Evolutionary conservation across 2,797 vertebrate genomes (phyloP), one percentile per base, ranked within the genome.

Genomic region (Cryptoprocta ferox): DNA sequence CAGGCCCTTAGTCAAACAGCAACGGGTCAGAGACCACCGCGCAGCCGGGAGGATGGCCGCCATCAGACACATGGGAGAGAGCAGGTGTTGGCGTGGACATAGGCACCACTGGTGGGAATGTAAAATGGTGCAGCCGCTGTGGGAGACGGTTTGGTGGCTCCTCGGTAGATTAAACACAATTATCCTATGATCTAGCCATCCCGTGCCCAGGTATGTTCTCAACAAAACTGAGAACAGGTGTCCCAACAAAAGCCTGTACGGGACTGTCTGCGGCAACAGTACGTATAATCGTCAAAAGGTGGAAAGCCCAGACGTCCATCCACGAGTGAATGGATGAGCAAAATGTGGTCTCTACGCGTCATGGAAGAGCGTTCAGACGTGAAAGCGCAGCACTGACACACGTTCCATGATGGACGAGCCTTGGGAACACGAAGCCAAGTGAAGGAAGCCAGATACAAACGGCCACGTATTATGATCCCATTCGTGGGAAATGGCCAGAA

Each of bases 191-290:
- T 24, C 65, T 26, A 53, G 78, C 53, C 18, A 32, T 21, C 18
- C 53, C 26, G 28, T 35, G 24, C 61, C 50, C n/a, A 45, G 86
- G 50, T 50, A 21, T 6, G 11, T 21, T 78, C 19, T 32, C 35
- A 24, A 82, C 80, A 97, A 71, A 76, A 30, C 26, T 61, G 56
- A 15, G 85, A 71, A 6, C 92, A 94, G 83, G 87, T 91, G 89
- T 81, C 82, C 92, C 82, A 11, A 91, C 73, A 78, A 78, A 91
- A 82, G 61, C 45, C 24, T 3, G 19, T 5, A 19, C 5, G 2
- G 19, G 71, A 35, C 13, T 35, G 73, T 61, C 45, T 82, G 7
- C 2, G n/a, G 85, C 13, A 26, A 30, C 10, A 4, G 24, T 6
- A 3, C 35, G 53, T 73, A 66, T 75, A 39, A 3, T 39, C 16